Base-by-base conservation (phyloP, 2,797 vertebrate species). In the Ctenopoma multispine region DNA sequence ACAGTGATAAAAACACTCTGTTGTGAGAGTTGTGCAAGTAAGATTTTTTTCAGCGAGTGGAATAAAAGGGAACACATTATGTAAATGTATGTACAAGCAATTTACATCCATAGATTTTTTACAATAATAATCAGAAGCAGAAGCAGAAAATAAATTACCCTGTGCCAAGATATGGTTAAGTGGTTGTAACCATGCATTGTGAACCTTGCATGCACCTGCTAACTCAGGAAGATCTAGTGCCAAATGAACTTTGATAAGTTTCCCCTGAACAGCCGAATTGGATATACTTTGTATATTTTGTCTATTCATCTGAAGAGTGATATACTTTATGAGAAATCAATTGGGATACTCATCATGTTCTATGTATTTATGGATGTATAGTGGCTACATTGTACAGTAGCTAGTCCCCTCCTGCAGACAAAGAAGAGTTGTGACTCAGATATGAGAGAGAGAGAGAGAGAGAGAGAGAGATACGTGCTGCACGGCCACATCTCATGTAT, bases 401-500 rank as follows among this genome's bases (percentile, higher is more conserved):
- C 23, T 41, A 18, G 31, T 34, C 29, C 58, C 56, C 53, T 44
- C 38, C 13, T 49, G 56, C 40, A 20, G 38, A 40, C 6, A 63
- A 38, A 68, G 31, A 68, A 3, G 23, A n/a, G 41, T 50, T 38
- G 64, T 20, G 56, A 50, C 58, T 58, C 20, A 38, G 56, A 57
- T 18, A 23, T 65, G 48, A 72, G 70, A 86, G 59, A 47, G 57
- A 29, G 24, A 27, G 29, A 18, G 47, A 9, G 12, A 23, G 29
- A 48, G 50, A 61, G 15, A 63, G 53, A 53, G 54, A 41, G 68
- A 53, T 12, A 69, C 44, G 50, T 80, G 74, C 54, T 38, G 49
- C 55, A 38, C 3, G 20, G 72, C 69, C 77, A 81, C 58, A 29
- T 57, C 43, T 58, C 59, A 27, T n/a, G n/a, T 1, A 13, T 6